Conservation (phyloP, 2,113 vertebrate genomes). For the Paralichthys olivaceus region DNA sequence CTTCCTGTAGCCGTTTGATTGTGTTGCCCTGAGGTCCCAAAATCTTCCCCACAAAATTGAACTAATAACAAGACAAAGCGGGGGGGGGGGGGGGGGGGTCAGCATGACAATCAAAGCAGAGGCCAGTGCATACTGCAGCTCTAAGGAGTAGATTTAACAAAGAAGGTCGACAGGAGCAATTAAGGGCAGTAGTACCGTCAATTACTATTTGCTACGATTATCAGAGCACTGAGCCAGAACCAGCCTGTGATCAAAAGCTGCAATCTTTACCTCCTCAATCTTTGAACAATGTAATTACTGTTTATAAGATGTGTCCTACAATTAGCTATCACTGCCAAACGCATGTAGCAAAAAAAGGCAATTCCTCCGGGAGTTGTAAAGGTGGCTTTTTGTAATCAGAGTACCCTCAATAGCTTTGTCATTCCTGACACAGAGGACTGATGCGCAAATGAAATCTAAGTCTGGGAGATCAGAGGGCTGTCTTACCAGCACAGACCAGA, state of each 20-base stretch:
- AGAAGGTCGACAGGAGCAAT: slow-evolving; percentile 43
- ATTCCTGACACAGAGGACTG: neutral
- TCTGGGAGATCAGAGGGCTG: slow-evolving; percentile 29
- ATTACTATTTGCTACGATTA: slow-evolving; percentile 30
- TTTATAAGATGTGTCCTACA: slow-evolving; percentile 23
- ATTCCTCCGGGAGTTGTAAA: slow-evolving; percentile 23
- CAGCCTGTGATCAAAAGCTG: slow-evolving; percentile 10
- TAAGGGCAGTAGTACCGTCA: slow-evolving; percentile 9
- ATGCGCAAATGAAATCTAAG: slow-evolving; percentile 21
- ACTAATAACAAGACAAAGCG: slow-evolving; percentile 81
- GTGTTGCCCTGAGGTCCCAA: slow-evolving; percentile 98
- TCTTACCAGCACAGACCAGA: slow-evolving; percentile 7
- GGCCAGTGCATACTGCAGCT: slow-evolving; percentile 17
- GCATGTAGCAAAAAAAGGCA: slow-evolving; percentile 6
- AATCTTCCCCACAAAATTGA: slow-evolving; percentile 99
- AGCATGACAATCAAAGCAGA: slow-evolving; percentile 28
- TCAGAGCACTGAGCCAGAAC: slow-evolving; percentile 29
- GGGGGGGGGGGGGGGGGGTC: slow-evolving; percentile 16
- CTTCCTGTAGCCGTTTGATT: slow-evolving; percentile 98
- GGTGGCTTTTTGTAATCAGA: slow-evolving; percentile 21
- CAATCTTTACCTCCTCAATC: slow-evolving; percentile 11
- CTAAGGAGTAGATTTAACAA: slow-evolving; percentile 47
- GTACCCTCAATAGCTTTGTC: slow-evolving; percentile 38
- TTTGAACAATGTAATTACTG: slow-evolving; percentile 26
- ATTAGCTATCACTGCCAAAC: slow-evolving; percentile 33